Evolutionary conservation across 2,113 vertebrate species (phyloP), one percentile per base, ranked within the genome.

Genomic region (Ahaetulla prasina): DNA sequence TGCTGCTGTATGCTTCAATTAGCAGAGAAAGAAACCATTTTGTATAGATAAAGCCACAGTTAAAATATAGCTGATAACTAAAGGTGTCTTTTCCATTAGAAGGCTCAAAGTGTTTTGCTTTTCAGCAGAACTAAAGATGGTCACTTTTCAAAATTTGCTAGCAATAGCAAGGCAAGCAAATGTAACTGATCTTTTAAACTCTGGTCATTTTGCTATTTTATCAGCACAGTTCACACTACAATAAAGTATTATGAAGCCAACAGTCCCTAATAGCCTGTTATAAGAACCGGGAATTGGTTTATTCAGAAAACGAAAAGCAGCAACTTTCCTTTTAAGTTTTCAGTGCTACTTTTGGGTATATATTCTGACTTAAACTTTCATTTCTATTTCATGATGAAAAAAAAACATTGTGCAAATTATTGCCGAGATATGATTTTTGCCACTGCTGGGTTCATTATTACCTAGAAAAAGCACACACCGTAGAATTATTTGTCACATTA

Each of bases 331-430:
- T 89, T 89, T 35, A 87, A 85, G 45, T 43, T n/a, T 92, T 85
- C 30, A 43, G 4, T 47, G 2, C 7, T 39, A 25, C 12, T 30
- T 57, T 50, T 89, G 45, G n/a, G 88, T 39, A 35, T 89, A 43
- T 52, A 60, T 85, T 89, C 23, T 63, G 22, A 86, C 45, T 63
- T 9, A 86, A 20, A 23, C 57, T 52, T 92, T 49, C 89, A 60
- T 89, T 85, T 57, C 49, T 6, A 92, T 85, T 45, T 55, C 23
- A 63, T 90, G 88, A 92, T 63, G 45, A 89, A 89, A 85, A 89
- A 85, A 53, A 89, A 50, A 8, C 23, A 63, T 89, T 89, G 49
- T 57, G n/a, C 92, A 85, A 90, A 89, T 92, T 92, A 89, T 49
- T 45, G 5, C 45, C 30, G 23, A 92, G 16, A 43, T 49, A 57